phyloP scores from a whole-genome alignment of 1,140 invertebrate genomes.

The Spodoptera frugiperda region DNA sequence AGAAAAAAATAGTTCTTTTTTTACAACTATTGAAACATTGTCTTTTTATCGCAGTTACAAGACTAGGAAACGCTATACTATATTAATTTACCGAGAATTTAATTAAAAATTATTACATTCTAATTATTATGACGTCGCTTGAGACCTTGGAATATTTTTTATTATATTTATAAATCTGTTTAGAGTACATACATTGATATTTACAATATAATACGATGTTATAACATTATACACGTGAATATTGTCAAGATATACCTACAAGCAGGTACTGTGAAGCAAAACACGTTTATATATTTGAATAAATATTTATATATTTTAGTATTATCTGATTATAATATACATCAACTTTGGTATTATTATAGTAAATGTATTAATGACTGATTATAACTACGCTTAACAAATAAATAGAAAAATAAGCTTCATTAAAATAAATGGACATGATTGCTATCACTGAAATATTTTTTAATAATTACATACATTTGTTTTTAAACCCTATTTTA shows the following conservation, averaged over 20 bases:
- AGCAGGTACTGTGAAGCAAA: conserved; percentile 74
- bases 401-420: conserved; percentile 48
- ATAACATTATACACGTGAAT: conserved; percentile 63
- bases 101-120: no score
- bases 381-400: conserved; percentile 43
- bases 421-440: conserved; percentile 43
- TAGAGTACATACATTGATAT: conserved; percentile 39
- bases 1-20: no score
- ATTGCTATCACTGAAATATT: conserved; percentile 28
- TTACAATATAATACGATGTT: conserved; percentile 56
- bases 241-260: conserved; percentile 75
- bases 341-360: conserved; percentile 37
- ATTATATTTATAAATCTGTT: conserved; percentile 11
- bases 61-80: no score
- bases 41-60: no score
- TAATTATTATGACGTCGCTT: background rate
- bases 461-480: conserved; percentile 12
- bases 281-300: conserved; percentile 49
- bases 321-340: conserved; percentile 32
- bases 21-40: no score
- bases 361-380: conserved; percentile 25
- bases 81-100: no score
- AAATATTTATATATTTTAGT: conserved; percentile 13
- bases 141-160: conserved; percentile 3
- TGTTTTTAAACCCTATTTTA: no score